Conservation (phyloP, 2,888 invertebrate genomes). For the Xestobium rufovillosum region DNA sequence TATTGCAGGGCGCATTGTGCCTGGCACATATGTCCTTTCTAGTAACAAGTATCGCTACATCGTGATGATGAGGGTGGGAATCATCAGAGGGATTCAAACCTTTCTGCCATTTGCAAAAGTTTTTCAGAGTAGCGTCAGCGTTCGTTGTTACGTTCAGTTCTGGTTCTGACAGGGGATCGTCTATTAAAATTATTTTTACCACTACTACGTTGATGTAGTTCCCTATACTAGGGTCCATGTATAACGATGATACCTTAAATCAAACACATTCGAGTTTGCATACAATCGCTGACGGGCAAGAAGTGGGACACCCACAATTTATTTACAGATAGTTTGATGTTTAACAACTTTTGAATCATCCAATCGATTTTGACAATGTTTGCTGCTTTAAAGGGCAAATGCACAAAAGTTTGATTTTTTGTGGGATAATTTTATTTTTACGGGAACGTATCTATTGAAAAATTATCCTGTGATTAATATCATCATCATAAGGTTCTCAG, state of each 20-base stretch:
- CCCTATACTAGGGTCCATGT: slow-evolving; percentile 81
- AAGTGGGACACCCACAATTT: too few species aligned
- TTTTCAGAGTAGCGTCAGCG: slow-evolving; percentile 73
- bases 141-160: slow-evolving; percentile 68
- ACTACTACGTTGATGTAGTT: slow-evolving; percentile 87
- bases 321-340: too few species aligned
- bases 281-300: not conserved
- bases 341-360: too few species aligned
- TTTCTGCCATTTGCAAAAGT: slow-evolving; percentile 82
- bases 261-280: not conserved
- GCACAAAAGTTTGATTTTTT: too few species aligned
- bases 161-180: slow-evolving; percentile 50
- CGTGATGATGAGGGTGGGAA: slow-evolving; percentile 79
- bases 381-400: too few species aligned
- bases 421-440: too few species aligned
- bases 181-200: slow-evolving; percentile 73
- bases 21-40: slow-evolving; percentile 65
- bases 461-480: too few species aligned
- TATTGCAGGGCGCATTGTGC: slow-evolving; percentile 51
- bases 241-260: slow-evolving; percentile 62
- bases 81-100: slow-evolving; percentile 67
- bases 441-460: too few species aligned
- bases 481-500: too few species aligned
- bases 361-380: too few species aligned
- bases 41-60: slow-evolving; percentile 81